Evolutionary conservation across 2,888 invertebrate species (phyloP), one percentile per base, ranked within the genome.

Genomic region (Cheilosia variabilis): DNA sequence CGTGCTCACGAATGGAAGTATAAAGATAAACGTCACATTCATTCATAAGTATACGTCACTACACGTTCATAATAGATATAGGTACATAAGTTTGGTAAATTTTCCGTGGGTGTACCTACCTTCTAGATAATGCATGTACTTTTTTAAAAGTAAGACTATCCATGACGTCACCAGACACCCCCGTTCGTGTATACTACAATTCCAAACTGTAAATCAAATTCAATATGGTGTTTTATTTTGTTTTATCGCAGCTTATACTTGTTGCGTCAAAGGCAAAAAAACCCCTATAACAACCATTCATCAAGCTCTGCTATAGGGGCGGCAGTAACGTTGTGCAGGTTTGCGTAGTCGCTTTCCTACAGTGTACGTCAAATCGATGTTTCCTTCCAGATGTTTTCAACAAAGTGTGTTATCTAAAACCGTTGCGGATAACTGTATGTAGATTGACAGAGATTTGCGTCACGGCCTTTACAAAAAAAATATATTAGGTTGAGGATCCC

Each of bases 351-450:
- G 27, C 13, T 24, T 41, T 31, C n/a, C 58, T 57, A 53, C 52
- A 41, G 27, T 17, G 53, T 62, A 68, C 80, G 80, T 79, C 58
- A 79, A 65, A 66, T 73, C 19, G 43, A 19, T 63, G 73, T 47
- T 62, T 75, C 75, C 10, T 62, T 75, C 80, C 80, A 80, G 80
- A 80, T 80, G 80, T 75, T 80, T 80, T 62, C 15, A 45, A 9
- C 19, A 7, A 50, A 78, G 63, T 41, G 63, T 57, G 63, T 57
- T 63, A 68, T 68, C 34, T 37, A 58, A 27, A 2, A 10, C 15
- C 24, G 13, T 52, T 22, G 52, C 34, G 4, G 34, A 15, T 52
- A 24, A 52, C 13, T 5, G 10, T 17, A n/a, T 52, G 22, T 50
- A 50, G 4, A 43, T 53, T 53, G 53, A 27, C 13, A 43, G 9